Conservation (phyloP, 2,888 invertebrate species). For the Alentia gelatinosa region DNA sequence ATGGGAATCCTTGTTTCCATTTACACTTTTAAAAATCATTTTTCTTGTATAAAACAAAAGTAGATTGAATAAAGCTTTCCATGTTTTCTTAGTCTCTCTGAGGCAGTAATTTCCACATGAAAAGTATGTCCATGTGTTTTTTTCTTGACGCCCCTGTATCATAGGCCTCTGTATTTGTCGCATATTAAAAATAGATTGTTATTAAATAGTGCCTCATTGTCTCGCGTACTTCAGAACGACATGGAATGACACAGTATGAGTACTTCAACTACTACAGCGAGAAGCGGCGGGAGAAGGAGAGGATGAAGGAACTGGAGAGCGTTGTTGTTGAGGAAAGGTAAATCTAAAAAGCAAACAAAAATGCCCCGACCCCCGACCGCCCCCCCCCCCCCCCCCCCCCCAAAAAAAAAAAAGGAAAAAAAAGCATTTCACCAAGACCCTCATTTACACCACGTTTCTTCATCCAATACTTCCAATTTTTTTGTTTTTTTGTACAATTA, state of each 20-base stretch:
- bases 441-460: no score
- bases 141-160: no score
- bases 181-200: neutral
- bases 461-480: no score
- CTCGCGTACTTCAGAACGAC: neutral
- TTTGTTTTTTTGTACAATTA: no score
- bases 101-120: neutral
- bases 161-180: neutral
- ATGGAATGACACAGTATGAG: neutral
- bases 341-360: no score
- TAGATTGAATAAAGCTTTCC: neutral
- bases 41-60: neutral
- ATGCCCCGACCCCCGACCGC: no score
- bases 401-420: no score
- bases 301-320: neutral
- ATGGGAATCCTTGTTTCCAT: neutral
- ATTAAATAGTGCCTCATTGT: neutral
- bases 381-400: no score
- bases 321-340: neutral
- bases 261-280: neutral
- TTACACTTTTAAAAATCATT: neutral
- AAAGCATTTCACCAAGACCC: no score
- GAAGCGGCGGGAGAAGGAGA: neutral
- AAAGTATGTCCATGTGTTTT: neutral
- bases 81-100: neutral